Percentiles rank a stretch among this genome's conserved stretches.
Evolutionary conservation across 1,140 invertebrate genomes (phyloP).

Genomic region (Zeugodacus cucurbitae): DNA sequence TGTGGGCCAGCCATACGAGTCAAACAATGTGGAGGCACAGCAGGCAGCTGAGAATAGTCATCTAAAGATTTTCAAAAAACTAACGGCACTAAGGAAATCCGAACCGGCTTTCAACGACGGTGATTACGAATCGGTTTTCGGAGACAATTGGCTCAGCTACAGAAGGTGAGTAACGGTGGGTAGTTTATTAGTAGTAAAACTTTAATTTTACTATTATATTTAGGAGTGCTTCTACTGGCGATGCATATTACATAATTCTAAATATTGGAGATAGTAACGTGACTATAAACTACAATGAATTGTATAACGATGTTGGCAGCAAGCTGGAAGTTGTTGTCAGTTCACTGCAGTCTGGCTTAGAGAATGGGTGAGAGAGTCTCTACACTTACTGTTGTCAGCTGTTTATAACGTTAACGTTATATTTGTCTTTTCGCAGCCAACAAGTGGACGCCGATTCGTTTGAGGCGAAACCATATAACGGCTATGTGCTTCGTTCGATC

Average conservation of each 20-base stretch:
- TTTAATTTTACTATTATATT: background rate
- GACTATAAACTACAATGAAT: background rate
- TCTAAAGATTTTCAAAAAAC: conserved; percentile 48
- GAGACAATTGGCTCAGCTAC: conserved; percentile 48
- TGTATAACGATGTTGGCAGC: conserved; percentile 47
- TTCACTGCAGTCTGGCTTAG: conserved; percentile 66
- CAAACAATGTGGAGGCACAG: conserved; percentile 67
- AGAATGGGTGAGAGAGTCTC: conserved; percentile 58
- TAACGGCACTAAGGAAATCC: conserved; percentile 32
- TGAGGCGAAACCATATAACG: conserved; percentile 29
- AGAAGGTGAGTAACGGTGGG: background rate
- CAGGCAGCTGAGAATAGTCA: conserved; percentile 44
- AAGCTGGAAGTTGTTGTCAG: conserved; percentile 70
- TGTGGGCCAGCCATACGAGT: conserved; percentile 68
- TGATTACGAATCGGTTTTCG: conserved; percentile 42
- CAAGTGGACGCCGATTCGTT: conserved; percentile 14
- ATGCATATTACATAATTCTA: conserved; percentile 35
- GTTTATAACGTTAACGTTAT: background rate
- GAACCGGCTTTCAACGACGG: conserved; percentile 46
- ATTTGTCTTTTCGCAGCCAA: conserved; percentile 26
- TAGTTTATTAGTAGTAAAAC: background rate
- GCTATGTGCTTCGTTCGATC: conserved; percentile 38
- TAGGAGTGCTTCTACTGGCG: background rate
- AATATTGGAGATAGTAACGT: conserved; percentile 38
- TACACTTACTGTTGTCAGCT: background rate